Conservation (phyloP, 1,140 invertebrate species). For the Leptinotarsa undecemlineata region DNA sequence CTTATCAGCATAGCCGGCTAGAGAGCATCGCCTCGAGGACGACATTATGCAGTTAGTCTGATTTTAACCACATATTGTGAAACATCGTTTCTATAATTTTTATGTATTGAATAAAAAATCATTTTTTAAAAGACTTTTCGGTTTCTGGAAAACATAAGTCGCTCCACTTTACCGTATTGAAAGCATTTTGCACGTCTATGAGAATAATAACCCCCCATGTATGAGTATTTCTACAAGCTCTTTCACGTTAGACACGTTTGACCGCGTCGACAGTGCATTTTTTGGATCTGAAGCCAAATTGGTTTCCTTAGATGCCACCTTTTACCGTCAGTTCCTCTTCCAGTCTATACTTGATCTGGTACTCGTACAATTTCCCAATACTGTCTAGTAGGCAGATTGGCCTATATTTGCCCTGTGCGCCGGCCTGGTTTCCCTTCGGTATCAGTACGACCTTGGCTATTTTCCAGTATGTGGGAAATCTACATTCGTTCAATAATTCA, state of each 20-base stretch:
- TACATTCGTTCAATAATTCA: neutral
- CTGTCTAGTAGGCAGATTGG: neutral
- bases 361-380: neutral
- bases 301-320: neutral
- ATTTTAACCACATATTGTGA: too few relatives aligned
- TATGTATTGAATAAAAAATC: too few relatives aligned
- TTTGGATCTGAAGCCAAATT: neutral
- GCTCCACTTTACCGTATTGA: slow-evolving; percentile 29
- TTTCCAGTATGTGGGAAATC: neutral
- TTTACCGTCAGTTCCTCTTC: neutral
- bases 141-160: too few relatives aligned
- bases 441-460: neutral
- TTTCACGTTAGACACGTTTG: slow-evolving; percentile 4
- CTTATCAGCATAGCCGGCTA: too few relatives aligned
- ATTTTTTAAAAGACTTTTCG: too few relatives aligned
- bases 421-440: neutral
- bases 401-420: neutral
- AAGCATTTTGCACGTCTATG: slow-evolving; percentile 32
- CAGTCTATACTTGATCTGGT: neutral
- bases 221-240: neutral
- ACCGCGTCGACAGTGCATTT: neutral
- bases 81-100: too few relatives aligned
- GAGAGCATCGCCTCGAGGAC: too few relatives aligned
- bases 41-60: too few relatives aligned
- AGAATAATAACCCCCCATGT: slow-evolving; percentile 16